Percentiles rank a stretch among this genome's conserved stretches.
Conservation (phyloP, 2,888 invertebrate species). For the Lepidonotus clava region DNA sequence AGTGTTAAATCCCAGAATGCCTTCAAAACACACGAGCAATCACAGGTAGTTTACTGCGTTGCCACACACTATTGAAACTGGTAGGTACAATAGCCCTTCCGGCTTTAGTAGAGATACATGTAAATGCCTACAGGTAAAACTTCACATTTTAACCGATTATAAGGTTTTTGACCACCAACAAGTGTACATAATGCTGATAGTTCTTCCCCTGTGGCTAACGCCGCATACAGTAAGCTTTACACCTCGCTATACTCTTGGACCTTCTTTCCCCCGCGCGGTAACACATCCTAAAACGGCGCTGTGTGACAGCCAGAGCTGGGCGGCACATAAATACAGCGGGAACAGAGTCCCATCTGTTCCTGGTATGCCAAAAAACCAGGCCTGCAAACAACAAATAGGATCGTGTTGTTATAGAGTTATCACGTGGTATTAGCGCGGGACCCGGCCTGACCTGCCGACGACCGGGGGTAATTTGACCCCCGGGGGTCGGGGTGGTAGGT, state of each 20-base stretch:
- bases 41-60: too few species aligned
- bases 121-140: too few species aligned
- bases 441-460: neutral
- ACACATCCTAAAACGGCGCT: neutral
- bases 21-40: too few species aligned
- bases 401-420: neutral
- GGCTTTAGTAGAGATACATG: too few species aligned
- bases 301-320: neutral
- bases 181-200: neutral
- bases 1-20: too few species aligned
- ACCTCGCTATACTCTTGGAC: neutral
- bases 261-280: neutral
- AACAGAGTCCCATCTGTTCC: neutral
- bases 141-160: too few species aligned
- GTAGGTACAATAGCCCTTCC: too few species aligned
- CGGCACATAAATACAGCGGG: neutral
- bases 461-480: neutral
- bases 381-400: constrained; percentile 4
- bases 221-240: neutral
- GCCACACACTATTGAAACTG: too few species aligned
- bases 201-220: neutral
- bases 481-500: neutral
- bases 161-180: too few species aligned
- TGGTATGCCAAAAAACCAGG: neutral
- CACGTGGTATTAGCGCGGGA: neutral